phyloP scores from a whole-genome alignment of 2,113 vertebrate genomes.

The Lampris megalopsis region DNA sequence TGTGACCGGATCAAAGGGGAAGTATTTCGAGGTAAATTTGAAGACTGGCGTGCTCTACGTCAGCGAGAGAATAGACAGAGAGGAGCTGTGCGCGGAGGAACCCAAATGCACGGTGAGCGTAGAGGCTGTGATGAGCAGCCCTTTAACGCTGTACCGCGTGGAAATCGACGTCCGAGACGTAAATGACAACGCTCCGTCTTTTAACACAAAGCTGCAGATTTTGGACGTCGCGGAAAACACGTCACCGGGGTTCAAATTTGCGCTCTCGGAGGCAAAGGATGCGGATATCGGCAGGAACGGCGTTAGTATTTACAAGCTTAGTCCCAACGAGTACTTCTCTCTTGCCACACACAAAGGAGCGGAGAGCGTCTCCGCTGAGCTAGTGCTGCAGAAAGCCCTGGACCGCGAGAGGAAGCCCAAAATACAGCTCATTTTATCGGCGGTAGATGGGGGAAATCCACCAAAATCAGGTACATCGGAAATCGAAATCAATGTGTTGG shows the following conservation, averaged over 20 bases:
- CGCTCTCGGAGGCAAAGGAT: slow-evolving; percentile 54
- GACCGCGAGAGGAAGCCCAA: slow-evolving; percentile 85
- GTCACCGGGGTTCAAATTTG: slow-evolving; percentile 48
- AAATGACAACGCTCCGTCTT: slow-evolving; percentile 61
- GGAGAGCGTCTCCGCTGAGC: slow-evolving; percentile 70
- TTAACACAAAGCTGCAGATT: slow-evolving; percentile 43
- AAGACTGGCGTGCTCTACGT: slow-evolving; percentile 76
- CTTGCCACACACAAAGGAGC: slow-evolving; percentile 77
- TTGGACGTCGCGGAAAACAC: slow-evolving; percentile 58
- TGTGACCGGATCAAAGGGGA: slow-evolving; percentile 57
- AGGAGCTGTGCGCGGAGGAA: slow-evolving; percentile 68
- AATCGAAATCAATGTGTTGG: slow-evolving; percentile 85
- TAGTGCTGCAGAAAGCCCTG: slow-evolving; percentile 85
- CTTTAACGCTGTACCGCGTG: slow-evolving; percentile 72
- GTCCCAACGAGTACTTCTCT: slow-evolving; percentile 70
- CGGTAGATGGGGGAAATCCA: slow-evolving; percentile 86
- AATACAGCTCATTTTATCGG: slow-evolving; percentile 84
- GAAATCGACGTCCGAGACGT: slow-evolving; percentile 79
- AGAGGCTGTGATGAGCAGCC: slow-evolving; percentile 79
- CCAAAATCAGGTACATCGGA: slow-evolving; percentile 80
- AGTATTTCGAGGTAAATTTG: slow-evolving; percentile 73
- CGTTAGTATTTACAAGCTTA: slow-evolving; percentile 73
- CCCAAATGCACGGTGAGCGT: slow-evolving; percentile 72
- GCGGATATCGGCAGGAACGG: slow-evolving; percentile 74
- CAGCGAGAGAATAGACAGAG: slow-evolving; percentile 79